These are phyloP conservation scores for Muscina levida DNA, from an alignment of 2,888 invertebrate species.

Conservation along the genomic window DNA sequence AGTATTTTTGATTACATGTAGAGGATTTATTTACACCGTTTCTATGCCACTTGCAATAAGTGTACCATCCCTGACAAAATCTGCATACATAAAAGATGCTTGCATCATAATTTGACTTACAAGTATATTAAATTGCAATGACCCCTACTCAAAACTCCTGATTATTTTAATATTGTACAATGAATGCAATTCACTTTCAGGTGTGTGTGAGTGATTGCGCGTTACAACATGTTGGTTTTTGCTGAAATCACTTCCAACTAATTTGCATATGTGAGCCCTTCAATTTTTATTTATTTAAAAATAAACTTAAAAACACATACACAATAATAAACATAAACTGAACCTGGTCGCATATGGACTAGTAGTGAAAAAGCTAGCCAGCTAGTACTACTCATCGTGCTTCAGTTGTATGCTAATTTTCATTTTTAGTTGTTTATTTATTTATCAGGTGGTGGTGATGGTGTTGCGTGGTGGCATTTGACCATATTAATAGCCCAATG, in stretches of 20 bases:
- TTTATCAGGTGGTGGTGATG: slow-evolving; percentile 27
- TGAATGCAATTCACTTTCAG: too few relatives aligned
- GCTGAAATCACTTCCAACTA: slow-evolving; percentile 57
- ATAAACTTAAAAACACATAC: slow-evolving; percentile 18
- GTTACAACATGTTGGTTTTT: background rate
- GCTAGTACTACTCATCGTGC: slow-evolving; percentile 18
- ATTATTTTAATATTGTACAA: too few relatives aligned
- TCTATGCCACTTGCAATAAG: too few relatives aligned
- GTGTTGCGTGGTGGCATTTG: too few relatives aligned
- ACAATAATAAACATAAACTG: slow-evolving; percentile 2
- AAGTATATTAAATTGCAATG: too few relatives aligned
- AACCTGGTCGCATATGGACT: background rate
- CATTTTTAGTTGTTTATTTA: slow-evolving; percentile 58
- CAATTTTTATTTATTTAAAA: slow-evolving; percentile 30
- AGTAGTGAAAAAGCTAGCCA: too few relatives aligned
- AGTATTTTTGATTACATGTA: too few relatives aligned
- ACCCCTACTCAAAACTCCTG: too few relatives aligned
- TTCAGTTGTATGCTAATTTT: slow-evolving; percentile 60
- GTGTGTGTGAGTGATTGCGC: background rate
- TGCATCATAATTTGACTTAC: too few relatives aligned
- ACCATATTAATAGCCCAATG: slow-evolving; percentile 52
- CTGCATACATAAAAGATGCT: too few relatives aligned
- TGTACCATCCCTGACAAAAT: too few relatives aligned
- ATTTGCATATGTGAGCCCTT: slow-evolving; percentile 60
- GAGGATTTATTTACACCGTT: too few relatives aligned